These are phyloP conservation scores for Oxyura jamaicensis DNA, from an alignment of 2,113 vertebrate genomes.

Conservation along the genomic window DNA sequence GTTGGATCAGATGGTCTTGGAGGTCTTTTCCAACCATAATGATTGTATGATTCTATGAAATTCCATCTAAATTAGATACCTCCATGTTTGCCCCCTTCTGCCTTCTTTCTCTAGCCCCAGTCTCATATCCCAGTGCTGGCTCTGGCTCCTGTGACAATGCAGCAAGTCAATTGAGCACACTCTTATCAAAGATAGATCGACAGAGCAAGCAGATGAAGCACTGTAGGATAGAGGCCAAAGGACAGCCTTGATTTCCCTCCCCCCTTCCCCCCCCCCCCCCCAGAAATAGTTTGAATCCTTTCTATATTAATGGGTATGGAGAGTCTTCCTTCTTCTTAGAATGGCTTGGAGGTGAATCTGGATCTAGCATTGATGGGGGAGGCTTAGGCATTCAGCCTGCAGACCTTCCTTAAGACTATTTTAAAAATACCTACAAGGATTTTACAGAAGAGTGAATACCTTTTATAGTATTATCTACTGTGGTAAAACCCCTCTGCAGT, in stretches of 20 bases:
- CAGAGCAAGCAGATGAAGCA: background rate
- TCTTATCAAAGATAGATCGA: background rate
- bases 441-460: background rate
- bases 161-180: background rate
- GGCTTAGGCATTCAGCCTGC: background rate
- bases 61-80: background rate
- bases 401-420: background rate
- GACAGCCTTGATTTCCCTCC: background rate
- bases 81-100: background rate
- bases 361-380: background rate
- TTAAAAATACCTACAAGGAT: background rate
- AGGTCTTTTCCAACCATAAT: no score
- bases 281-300: background rate
- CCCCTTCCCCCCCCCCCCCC: background rate
- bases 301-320: background rate
- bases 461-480: background rate
- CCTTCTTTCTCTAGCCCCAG: background rate
- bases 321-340: background rate
- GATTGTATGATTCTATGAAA: background rate
- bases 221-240: background rate
- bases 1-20: no score
- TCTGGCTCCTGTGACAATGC: background rate
- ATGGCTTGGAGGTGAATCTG: background rate
- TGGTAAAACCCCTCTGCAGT: slow-evolving; percentile 2
- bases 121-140: background rate